A percentile compares a stretch with the other conserved stretches of the same genome.
Evolutionary conservation across 2,888 invertebrate species (phyloP).

Genomic region (Acrobasis consociella): DNA sequence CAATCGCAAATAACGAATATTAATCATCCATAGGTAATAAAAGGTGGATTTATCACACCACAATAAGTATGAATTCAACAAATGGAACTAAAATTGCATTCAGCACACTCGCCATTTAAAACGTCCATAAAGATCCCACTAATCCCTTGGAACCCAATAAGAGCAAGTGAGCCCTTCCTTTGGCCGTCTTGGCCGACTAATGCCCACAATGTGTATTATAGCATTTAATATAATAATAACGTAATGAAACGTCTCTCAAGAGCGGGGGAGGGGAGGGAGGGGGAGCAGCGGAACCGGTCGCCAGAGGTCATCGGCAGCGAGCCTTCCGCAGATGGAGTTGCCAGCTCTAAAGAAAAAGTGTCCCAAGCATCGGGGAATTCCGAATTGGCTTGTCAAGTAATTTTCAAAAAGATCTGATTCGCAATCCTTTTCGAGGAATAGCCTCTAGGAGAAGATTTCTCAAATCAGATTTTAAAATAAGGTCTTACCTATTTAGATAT

Average conservation of each 20-base stretch:
- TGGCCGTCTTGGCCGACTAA: constrained; percentile 70
- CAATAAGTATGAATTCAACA: constrained; percentile 23
- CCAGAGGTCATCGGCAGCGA: constrained; percentile 80
- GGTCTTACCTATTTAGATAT: no score
- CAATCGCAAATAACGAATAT: neutral
- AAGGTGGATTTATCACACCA: neutral
- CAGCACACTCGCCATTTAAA: constrained; percentile 64
- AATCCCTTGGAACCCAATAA: constrained; percentile 60
- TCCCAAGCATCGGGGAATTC: constrained; percentile 55
- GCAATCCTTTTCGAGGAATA: no score
- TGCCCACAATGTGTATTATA: constrained; percentile 81
- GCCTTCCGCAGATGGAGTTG: constrained; percentile 78
- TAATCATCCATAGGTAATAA: neutral
- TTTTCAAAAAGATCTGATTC: no score
- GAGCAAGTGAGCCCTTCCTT: constrained; percentile 59
- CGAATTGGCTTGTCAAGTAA: no score
- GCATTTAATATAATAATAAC: constrained; percentile 83
- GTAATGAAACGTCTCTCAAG: constrained; percentile 80
- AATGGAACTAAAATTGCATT: constrained; percentile 30
- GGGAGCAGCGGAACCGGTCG: constrained; percentile 73
- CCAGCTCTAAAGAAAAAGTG: constrained; percentile 59
- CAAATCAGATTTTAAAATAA: no score
- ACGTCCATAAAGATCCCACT: constrained; percentile 63
- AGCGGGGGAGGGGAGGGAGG: constrained; percentile 46
- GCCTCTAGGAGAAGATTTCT: no score